Evolutionary conservation across 23 tunicate species (phyloP), one percentile per base, ranked within the genome.

Genomic region (Botrylloides violaceus): DNA sequence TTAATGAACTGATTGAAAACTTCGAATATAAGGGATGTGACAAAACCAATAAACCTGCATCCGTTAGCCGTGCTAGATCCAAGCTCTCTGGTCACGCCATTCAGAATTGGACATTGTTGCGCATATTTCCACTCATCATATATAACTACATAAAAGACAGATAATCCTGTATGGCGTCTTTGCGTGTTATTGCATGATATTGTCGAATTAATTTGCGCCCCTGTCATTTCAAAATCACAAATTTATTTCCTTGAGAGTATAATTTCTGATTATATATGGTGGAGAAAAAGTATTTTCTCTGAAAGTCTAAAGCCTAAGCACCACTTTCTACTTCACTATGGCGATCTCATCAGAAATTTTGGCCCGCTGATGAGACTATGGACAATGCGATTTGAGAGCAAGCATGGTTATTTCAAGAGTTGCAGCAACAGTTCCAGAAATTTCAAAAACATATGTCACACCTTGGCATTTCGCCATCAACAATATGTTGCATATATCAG

Each of bases 301-400:
- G 73, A 64, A 18, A 72, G 36, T 58, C 34, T 81, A 7, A 30
- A 74, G 5, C 86, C 86, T 19, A 81, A 81, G 66, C 86, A 81
- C 50, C 86, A 81, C 29, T 81, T 71, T 64, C 26, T 81, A 33
- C 22, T 19, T 3, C 86, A 81, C 57, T 81, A 64, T 31, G 71
- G 77, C n/a, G 61, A 47, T 30, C 22, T 74, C 29, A 73, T 65
- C 9, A 48, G 53, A 5, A 79, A 81, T 29, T 58, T 81, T 73
- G 86, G 86, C 25, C 86, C 86, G 18, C 56, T 81, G n/a, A 75
- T 74, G 22, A 38, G 50, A 9, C 29, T 65, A 23, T 81, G 79
- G 79, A 81, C 86, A 49, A 66, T 81, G 31, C 29, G 79, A 21
- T 81, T 81, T 74, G 86, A 81, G 59, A 63, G 79, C 4, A 81